Base-by-base conservation (phyloP, 2,113 vertebrate species). In the Excalfactoria chinensis region DNA sequence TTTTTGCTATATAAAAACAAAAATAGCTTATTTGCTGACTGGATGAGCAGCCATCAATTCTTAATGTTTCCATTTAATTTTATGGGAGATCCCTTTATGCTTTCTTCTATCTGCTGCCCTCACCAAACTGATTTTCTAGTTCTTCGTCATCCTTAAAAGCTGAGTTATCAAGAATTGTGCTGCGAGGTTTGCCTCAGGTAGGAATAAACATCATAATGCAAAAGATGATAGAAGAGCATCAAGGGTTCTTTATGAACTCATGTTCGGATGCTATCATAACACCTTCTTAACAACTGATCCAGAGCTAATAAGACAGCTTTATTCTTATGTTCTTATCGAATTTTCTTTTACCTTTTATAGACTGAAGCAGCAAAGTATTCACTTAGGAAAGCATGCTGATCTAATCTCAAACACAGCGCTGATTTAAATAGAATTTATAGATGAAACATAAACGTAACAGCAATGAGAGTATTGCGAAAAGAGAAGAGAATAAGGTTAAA, bases 51-150 rank as follows among this genome's bases (percentile, higher is more conserved):
- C 91, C 85, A 93, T 96, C 93, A 95, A 86, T 95, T 95, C 89
- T 91, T 95, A 92, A 89, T 88, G 91, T 84, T 95, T 95, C 91
- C 78, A 92, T 96, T 96, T 96, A 85, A 91, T 87, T 96, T 96
- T 96, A 95, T 90, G 94, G 92, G 93, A 67, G 78, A 96, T 94
- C 91, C 75, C 91, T 83, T 94, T 91, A 93, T 75, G 87, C 91
- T 95, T 93, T 53, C 75, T 84, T 88, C 75, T 93, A 28, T 95
- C 79, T 86, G 51, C 69, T 86, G 56, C 72, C 79, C 66, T 93
- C 44, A 79, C 62, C 76, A 72, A 62, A 34, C 66, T 71, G 85
- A 78, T 89, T 95, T 90, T 86, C 79, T 88, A 1, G 9, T 88
- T 95, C 87, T 93, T 94, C 66, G 89, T 89, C 87, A 83, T 85